Evolutionary conservation across 2,888 invertebrate species (phyloP), one percentile per base, ranked within the genome.

Genomic region (Dolichopus griseipennis): DNA sequence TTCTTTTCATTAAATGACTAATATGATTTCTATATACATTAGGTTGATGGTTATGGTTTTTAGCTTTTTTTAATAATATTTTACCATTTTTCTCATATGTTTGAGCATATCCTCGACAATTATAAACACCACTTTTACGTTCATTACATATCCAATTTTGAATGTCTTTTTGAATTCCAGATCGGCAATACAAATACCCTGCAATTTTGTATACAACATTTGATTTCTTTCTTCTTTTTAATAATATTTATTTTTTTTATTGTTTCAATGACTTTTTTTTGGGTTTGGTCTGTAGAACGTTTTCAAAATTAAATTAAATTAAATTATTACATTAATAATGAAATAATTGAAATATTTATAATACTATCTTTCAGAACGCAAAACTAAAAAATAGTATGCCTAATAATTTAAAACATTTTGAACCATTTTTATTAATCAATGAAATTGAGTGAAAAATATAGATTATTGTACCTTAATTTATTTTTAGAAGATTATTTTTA

Each of bases 1-100:
- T 64, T 34, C 34, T 18, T 22, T 64, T 64, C 12, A 64, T 37
- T 20, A 20, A 5, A 2, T 33, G 21, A 64, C 7, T 34, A n/a
- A 64, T 64, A 22, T 37, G 22, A 34, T 37, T 37, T 10, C 37
- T n/a, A 37, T 64, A 18, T 20, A 8, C n/a, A 37, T 64, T 37
- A 5, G 64, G 10, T 10, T 21, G 64, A 64, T 64, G 64, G 37
- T 64, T 64, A 64, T 64, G 64, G 37, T 64, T 64, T 64, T 64
- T 33, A 34, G 64, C 37, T 3, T 64, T 64, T 37, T 64, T 64
- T 10, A 64, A 64, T 8, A 20, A 34, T 20, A 22, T 18, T 64
- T 64, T 64, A n/a, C 37, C 64, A 20, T 37, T 10, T 18, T 52
- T 52, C 20, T 37, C n/a, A 64, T 20, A 12, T n/a, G 64, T 64